Conservation (phyloP, 2,888 invertebrate genomes). For the Spodoptera picta region DNA sequence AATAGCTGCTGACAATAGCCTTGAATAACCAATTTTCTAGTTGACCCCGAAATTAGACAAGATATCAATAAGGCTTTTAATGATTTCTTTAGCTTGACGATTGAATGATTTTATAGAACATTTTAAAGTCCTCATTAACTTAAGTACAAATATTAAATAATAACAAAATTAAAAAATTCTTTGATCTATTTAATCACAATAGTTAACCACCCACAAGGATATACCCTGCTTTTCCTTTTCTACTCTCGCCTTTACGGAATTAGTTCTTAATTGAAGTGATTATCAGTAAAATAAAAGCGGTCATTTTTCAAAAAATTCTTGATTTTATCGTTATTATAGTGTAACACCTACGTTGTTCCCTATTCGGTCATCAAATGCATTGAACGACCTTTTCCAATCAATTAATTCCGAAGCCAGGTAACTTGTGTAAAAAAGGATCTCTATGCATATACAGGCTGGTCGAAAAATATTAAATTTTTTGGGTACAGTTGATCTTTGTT, state of each 20-base stretch:
- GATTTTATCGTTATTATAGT: slow-evolving; percentile 55
- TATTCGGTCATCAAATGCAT: slow-evolving; percentile 69
- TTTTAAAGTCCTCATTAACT: no score
- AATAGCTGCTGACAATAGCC: no score
- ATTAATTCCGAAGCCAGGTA: slow-evolving; percentile 78
- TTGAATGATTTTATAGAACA: no score
- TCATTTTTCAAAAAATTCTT: slow-evolving; percentile 40
- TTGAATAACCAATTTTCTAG: no score
- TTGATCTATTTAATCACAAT: background rate
- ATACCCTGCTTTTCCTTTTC: slow-evolving; percentile 22
- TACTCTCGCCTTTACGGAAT: slow-evolving; percentile 17
- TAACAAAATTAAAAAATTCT: background rate
- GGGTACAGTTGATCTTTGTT: no score
- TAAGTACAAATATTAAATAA: background rate
- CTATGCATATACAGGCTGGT: slow-evolving; percentile 63
- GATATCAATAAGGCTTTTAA: no score
- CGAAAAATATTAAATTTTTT: slow-evolving; percentile 2
- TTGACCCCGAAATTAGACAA: no score
- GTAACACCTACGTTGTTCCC: slow-evolving; percentile 61
- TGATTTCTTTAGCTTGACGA: no score
- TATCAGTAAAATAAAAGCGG: slow-evolving; percentile 33
- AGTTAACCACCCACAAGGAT: slow-evolving; percentile 1
- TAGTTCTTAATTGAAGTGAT: slow-evolving; percentile 43
- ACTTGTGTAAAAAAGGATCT: slow-evolving; percentile 61
- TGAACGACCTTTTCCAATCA: slow-evolving; percentile 78